A percentile compares a stretch with the other conserved stretches of the same genome.
phyloP scores from a whole-genome alignment of 2,113 vertebrate genomes.

The Rhea pennata region DNA sequence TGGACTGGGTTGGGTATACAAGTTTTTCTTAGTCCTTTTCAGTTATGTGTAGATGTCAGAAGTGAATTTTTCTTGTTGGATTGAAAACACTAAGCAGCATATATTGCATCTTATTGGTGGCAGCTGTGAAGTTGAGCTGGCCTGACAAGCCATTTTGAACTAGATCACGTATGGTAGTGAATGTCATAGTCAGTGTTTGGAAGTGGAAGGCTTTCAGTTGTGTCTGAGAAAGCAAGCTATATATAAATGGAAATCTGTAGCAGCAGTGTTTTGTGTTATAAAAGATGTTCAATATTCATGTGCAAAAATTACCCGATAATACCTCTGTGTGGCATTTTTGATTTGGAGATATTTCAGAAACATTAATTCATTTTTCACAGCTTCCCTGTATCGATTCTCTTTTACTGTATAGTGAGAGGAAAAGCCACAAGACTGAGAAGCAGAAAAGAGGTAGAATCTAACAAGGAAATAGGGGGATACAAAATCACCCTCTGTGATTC shows the following conservation, averaged over 20 bases:
- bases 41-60: not conserved
- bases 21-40: not conserved
- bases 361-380: not conserved
- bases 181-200: not conserved
- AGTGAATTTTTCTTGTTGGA: not conserved
- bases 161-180: not conserved
- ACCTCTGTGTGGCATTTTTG: not conserved
- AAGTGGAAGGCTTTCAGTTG: not conserved
- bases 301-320: not conserved
- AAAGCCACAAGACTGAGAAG: not conserved
- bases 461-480: not conserved
- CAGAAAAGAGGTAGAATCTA: not conserved
- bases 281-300: not conserved
- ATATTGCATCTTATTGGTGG: not conserved
- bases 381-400: too few species aligned
- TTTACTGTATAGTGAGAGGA: not conserved
- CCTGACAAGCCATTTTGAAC: not conserved
- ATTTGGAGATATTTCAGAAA: not conserved
- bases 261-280: too few species aligned
- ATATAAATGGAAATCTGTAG: not conserved
- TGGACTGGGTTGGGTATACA: not conserved
- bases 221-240: too few species aligned
- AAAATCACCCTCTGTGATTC: too few species aligned
- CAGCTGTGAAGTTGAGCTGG: not conserved
- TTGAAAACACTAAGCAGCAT: not conserved